A percentile compares a stretch with the other conserved stretches of the same genome.
phyloP scores from a whole-genome alignment of 2,888 invertebrate genomes.

The Heliothis peltigera region DNA sequence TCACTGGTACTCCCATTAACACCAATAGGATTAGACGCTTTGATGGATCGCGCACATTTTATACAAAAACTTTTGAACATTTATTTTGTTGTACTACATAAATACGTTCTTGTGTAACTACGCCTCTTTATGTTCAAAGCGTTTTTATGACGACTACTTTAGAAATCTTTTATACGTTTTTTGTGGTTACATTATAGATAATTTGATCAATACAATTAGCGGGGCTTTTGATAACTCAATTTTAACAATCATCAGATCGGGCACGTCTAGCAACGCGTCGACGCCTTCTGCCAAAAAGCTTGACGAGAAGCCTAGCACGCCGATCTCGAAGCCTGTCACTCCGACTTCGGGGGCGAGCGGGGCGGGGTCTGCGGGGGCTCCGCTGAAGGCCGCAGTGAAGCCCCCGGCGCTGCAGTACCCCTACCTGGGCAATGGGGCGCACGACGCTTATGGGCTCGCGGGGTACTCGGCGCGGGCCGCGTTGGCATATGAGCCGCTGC shows the following conservation, averaged over 20 bases:
- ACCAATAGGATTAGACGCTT: slow-evolving; percentile 81
- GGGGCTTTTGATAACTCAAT: slow-evolving; percentile 45
- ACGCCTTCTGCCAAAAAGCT: slow-evolving; percentile 96
- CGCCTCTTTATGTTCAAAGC: slow-evolving; percentile 30
- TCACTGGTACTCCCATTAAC: slow-evolving; percentile 77
- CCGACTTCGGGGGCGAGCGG: slow-evolving; percentile 93
- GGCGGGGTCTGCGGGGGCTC: slow-evolving; percentile 90
- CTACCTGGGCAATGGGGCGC: slow-evolving; percentile 88
- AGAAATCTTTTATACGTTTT: slow-evolving; percentile 44
- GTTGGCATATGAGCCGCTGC: slow-evolving; percentile 86
- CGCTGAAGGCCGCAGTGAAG: slow-evolving; percentile 89
- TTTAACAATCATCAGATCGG: slow-evolving; percentile 90
- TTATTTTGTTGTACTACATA: slow-evolving; percentile 68
- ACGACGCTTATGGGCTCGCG: slow-evolving; percentile 86
- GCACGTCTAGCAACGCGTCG: slow-evolving; percentile 97
- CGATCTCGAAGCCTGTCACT: slow-evolving; percentile 96
- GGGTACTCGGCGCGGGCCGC: slow-evolving; percentile 88
- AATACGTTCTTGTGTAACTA: slow-evolving; percentile 45
- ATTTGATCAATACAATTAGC: slow-evolving; percentile 35
- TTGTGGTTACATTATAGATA: slow-evolving; percentile 48
- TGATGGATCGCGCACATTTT: slow-evolving; percentile 69
- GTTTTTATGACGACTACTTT: slow-evolving; percentile 37
- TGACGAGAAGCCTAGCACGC: slow-evolving; percentile 97
- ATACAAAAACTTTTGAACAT: slow-evolving; percentile 73
- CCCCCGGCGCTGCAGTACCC: slow-evolving; percentile 92